Evolutionary conservation across 2,797 vertebrate species (phyloP), one percentile per base, ranked within the genome.

Genomic region (Enteromius mattozi): DNA sequence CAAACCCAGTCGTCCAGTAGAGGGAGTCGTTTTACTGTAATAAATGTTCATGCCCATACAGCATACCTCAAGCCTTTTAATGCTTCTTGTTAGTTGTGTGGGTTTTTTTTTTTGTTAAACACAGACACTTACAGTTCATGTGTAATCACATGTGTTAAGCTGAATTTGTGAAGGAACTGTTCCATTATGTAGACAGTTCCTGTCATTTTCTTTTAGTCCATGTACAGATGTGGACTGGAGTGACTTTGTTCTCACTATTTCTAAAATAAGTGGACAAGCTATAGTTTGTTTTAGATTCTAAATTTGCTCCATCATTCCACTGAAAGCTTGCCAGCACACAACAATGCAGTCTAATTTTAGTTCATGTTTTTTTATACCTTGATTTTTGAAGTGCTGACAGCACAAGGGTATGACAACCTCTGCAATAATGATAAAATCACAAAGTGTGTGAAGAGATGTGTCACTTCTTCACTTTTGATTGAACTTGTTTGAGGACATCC

Each of bases 1-100:
- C 16, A n/a, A 24, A 51, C n/a, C 14, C 1, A 30, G 72, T 66
- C 19, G 27, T 76, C 82, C 82, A 78, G 47, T 54, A 83, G 82
- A 78, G 24, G 82, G 82, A 54, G 74, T 59, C 59, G 13, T 83
- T 66, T 78, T 30, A 77, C 63, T 56, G 8, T 6, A 83, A 12
- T 3, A 83, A 6, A 21, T 54, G 10, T 68, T 63, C 71, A 61
- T 27, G n/a, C 61, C 37, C 8, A 42, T 47, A 13, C 45, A 42
- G 45, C 14, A 7, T 27, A 56, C 42, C 21, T 19, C 54, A 12
- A 30, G 56, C 16, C 19, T 45, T 63, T 16, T 16, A 63, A 63
- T 77, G 14, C 54, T 45, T 37, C 9, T 70, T 8, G 7, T 42
- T 19, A 80, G 54, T 17, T 70, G 65, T 40, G 47, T 40, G 2